Evolutionary conservation across 2,888 invertebrate species (phyloP).

Genomic region (Thera britannica): DNA sequence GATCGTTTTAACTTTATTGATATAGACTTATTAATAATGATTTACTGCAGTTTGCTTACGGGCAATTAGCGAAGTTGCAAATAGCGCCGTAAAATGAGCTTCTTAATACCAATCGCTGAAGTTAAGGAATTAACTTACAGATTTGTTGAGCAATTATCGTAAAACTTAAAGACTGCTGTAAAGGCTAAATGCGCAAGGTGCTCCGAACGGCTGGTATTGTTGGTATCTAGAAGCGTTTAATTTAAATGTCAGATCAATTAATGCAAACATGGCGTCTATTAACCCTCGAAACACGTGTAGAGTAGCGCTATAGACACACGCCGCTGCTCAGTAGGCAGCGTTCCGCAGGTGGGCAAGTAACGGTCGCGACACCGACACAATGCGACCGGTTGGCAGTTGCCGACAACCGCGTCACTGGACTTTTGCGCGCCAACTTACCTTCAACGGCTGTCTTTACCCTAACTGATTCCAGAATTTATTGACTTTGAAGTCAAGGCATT

Average conservation of each 20-base stretch:
- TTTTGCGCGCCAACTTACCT: constrained; percentile 54
- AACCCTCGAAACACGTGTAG: constrained; percentile 61
- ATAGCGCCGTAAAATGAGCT: constrained; percentile 15
- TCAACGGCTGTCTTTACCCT: background rate
- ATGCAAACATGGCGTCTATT: constrained; percentile 52
- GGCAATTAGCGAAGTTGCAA: constrained; percentile 9
- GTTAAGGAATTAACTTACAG: constrained; percentile 20
- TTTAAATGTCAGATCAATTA: constrained; percentile 46
- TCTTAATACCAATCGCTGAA: constrained; percentile 21
- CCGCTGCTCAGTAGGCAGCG: constrained; percentile 78
- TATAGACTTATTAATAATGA: background rate
- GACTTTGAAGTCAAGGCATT: constrained; percentile 7
- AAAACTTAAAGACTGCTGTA: constrained; percentile 20
- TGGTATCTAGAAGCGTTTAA: constrained; percentile 32
- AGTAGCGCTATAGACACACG: constrained; percentile 45
- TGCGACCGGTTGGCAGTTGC: constrained; percentile 55
- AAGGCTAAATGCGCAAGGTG: constrained; percentile 36
- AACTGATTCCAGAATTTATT: constrained; percentile 25
- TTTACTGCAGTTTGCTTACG: constrained; percentile 6
- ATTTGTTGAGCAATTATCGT: constrained; percentile 29
- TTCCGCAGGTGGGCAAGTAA: constrained; percentile 80
- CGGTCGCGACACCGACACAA: constrained; percentile 66
- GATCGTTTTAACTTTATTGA: constrained; percentile 17
- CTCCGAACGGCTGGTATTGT: constrained; percentile 14
- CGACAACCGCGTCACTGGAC: constrained; percentile 49